Percentiles rank a stretch among this genome's conserved stretches.
Evolutionary conservation across 2,113 vertebrate genomes (phyloP).

Genomic region (Coptodon bakossiorum): DNA sequence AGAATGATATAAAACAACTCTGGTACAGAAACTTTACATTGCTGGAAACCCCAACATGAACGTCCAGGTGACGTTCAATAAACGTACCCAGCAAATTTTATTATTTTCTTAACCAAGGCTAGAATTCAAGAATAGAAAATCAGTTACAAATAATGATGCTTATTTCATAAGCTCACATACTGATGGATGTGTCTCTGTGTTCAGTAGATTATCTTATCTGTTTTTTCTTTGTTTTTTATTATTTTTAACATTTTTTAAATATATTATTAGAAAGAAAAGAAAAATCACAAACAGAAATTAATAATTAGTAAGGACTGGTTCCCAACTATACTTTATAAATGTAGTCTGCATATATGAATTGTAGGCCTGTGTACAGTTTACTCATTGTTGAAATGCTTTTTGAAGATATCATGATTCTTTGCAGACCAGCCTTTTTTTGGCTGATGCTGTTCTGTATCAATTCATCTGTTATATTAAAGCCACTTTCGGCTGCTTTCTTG

Average conservation of each 20-base stretch:
- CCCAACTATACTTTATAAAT: neutral
- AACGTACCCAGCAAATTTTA: neutral
- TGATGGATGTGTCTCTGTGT: neutral
- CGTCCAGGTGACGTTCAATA: rapidly evolving
- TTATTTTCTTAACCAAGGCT: neutral
- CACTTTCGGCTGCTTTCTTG: neutral
- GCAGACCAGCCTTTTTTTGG: neutral
- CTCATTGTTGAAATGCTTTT: neutral
- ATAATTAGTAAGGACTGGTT: neutral
- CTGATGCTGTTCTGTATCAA: neutral
- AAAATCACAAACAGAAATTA: neutral
- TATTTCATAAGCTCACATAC: neutral
- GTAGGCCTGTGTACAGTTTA: neutral
- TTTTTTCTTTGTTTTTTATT: rapidly evolving
- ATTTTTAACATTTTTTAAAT: rapidly evolving
- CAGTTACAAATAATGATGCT: neutral
- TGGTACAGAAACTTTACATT: neutral
- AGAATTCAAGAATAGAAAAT: neutral
- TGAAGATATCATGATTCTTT: neutral
- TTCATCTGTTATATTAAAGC: neutral
- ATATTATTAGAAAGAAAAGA: neutral
- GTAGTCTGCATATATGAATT: neutral
- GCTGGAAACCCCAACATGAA: neutral
- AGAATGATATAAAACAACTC: neutral
- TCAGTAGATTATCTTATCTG: neutral